phyloP scores from a whole-genome alignment of 2,113 vertebrate species.

The Nyctibius bracteatus region DNA sequence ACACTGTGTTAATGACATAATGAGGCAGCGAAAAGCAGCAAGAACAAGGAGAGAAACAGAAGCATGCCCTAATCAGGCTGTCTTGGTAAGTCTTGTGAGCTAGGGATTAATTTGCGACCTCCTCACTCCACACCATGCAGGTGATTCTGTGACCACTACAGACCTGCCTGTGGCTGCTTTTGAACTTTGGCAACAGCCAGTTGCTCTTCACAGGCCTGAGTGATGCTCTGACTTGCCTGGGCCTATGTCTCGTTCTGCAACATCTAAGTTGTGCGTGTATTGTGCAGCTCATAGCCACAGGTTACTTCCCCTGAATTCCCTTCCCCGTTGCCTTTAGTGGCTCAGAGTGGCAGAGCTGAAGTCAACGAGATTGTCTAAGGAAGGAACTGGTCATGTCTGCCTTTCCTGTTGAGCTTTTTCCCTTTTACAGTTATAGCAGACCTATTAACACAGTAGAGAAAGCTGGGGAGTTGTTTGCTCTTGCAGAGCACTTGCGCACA shows the following conservation, averaged over 20 bases:
- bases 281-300: background rate
- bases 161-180: background rate
- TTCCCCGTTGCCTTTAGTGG: background rate
- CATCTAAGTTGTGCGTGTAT: background rate
- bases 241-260: background rate
- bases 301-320: background rate
- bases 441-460: background rate
- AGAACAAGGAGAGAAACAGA: background rate
- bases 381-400: slow-evolving; percentile 11
- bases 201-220: background rate
- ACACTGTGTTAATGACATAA: background rate
- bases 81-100: background rate
- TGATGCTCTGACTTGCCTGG: slow-evolving; percentile 28
- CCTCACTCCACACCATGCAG: background rate
- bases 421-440: background rate
- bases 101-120: background rate
- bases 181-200: background rate
- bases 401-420: slow-evolving; percentile 36
- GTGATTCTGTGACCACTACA: background rate
- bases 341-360: background rate
- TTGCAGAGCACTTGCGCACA: background rate
- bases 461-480: background rate
- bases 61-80: background rate
- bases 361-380: background rate
- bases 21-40: background rate